These are phyloP conservation scores for Cephalotes varians DNA, from an alignment of 2,888 invertebrate species.

Conservation along the genomic window DNA sequence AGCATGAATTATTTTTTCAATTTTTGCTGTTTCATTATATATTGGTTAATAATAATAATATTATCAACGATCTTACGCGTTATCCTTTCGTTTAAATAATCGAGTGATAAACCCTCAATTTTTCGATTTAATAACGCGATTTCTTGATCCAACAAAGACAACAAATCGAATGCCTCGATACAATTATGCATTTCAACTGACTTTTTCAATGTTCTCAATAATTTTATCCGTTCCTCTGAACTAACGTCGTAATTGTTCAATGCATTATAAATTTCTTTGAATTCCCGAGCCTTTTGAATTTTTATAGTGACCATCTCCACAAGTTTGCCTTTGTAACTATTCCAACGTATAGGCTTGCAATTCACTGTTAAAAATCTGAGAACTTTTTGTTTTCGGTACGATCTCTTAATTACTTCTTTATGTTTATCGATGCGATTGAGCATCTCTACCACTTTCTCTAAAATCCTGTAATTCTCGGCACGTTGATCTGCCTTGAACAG, in stretches of 20 bases:
- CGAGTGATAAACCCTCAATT: constrained; percentile 88
- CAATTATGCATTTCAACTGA: constrained; percentile 89
- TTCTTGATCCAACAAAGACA: constrained; percentile 90
- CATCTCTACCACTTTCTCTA: constrained; percentile 91
- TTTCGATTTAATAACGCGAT: constrained; percentile 90
- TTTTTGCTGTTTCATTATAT: not conserved
- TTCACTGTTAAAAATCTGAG: constrained; percentile 89
- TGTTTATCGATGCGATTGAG: constrained; percentile 90
- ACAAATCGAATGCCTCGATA: constrained; percentile 87
- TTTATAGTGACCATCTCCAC: constrained; percentile 94
- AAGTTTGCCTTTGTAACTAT: constrained; percentile 89
- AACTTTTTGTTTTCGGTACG: constrained; percentile 88
- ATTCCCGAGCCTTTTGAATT: constrained; percentile 92
- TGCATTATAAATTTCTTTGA: constrained; percentile 91
- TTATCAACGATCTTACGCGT: constrained; percentile 70
- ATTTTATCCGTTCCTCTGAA: constrained; percentile 90
- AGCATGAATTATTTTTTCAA: not conserved
- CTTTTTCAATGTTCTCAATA: constrained; percentile 90
- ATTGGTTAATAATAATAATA: not conserved
- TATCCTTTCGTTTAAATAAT: constrained; percentile 90
- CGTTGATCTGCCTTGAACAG: constrained; percentile 90
- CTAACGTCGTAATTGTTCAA: constrained; percentile 88
- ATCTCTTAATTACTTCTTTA: constrained; percentile 88
- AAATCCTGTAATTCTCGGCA: constrained; percentile 90
- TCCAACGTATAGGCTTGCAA: constrained; percentile 92